Evolutionary conservation across 2,113 vertebrate species (phyloP), one percentile per base, ranked within the genome.

Genomic region (Dipodomys merriami): DNA sequence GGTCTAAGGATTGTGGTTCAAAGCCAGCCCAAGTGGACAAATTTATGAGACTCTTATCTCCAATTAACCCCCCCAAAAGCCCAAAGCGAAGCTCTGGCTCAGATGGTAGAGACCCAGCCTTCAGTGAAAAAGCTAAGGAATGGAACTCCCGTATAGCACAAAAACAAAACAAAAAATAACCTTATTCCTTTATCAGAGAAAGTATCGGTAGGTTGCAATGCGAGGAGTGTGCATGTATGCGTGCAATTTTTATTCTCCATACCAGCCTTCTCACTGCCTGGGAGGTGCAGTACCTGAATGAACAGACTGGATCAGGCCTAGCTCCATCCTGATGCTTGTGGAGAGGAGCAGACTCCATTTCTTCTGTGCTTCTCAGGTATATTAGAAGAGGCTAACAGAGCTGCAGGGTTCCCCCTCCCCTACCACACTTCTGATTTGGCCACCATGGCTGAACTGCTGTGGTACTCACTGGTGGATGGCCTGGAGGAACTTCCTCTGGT

Each of bases 401-500:
- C 13, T 7, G 25, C 0, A n/a, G 29, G 15, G 12, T 9, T 64
- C 20, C 20, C 23, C 62, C 20, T 6, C 62, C 62, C 62, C 8
- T 44, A 79, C 23, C 0, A 2, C 7, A 0, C 33, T 11, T 39
- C 29, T 20, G 0, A 1, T 4, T 0, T 13, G 57, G 23, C 4
- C 64, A 0, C 6, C 69, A 20, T 0, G 7, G 67, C 15, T 3
- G 0, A 13, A 8, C 35, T 4, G 8, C 39, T 18, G 12, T 0
- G 39, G 1, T 33, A 92, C 99, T 99, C 98, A 99, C 99, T 99
- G 99, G 97, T 99, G 99, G 95, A 99, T 99, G 80, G 99, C 99
- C 97, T 99, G 99, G 35, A 99, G 99, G 96, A 99, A 99, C 95
- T 99, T 99, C 95, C 99, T 98, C 98, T 99, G 99, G 96, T 99